phyloP scores from a whole-genome alignment of 2,113 vertebrate species.

The Chaetodon trifascialis region DNA sequence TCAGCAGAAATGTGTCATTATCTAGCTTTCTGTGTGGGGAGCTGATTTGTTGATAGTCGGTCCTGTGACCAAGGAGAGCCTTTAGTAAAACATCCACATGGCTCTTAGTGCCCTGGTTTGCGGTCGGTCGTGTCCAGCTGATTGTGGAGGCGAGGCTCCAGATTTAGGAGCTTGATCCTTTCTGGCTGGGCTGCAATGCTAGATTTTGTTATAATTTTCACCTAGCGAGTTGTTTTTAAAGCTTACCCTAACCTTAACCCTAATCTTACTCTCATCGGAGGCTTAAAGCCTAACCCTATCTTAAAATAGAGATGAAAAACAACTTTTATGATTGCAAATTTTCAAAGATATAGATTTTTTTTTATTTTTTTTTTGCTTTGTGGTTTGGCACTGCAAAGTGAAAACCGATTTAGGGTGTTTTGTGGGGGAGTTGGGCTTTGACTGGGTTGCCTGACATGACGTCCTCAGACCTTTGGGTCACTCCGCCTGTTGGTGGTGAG shows the following conservation, averaged over 20 bases:
- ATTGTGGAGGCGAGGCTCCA: constrained; percentile 60
- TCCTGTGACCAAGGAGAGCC: constrained; percentile 40
- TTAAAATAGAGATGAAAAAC: constrained; percentile 70
- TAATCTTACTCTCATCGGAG: constrained; percentile 66
- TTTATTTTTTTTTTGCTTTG: constrained; percentile 21
- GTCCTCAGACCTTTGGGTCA: constrained; percentile 49
- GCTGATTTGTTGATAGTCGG: constrained; percentile 45
- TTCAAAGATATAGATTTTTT: constrained; percentile 41
- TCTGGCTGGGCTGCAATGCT: constrained; percentile 43
- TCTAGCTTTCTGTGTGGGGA: constrained; percentile 56
- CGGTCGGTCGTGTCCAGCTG: constrained; percentile 61
- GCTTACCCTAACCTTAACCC: constrained; percentile 65
- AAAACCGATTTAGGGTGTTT: constrained; percentile 65
- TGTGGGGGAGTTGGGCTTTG: constrained; percentile 47
- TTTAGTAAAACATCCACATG: constrained; percentile 54
- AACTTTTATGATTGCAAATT: constrained; percentile 67
- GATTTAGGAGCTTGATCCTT: constrained; percentile 62
- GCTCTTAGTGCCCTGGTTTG: constrained; percentile 58
- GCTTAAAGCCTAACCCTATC: constrained; percentile 47
- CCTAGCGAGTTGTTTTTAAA: constrained; percentile 67
- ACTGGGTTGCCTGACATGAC: constrained; percentile 28
- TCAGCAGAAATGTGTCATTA: constrained; percentile 65
- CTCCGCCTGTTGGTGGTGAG: constrained; percentile 43
- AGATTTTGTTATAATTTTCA: constrained; percentile 72
- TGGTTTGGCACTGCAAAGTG: constrained; percentile 57